phyloP scores from a whole-genome alignment of 2,113 vertebrate species.

The Poecile atricapillus region DNA sequence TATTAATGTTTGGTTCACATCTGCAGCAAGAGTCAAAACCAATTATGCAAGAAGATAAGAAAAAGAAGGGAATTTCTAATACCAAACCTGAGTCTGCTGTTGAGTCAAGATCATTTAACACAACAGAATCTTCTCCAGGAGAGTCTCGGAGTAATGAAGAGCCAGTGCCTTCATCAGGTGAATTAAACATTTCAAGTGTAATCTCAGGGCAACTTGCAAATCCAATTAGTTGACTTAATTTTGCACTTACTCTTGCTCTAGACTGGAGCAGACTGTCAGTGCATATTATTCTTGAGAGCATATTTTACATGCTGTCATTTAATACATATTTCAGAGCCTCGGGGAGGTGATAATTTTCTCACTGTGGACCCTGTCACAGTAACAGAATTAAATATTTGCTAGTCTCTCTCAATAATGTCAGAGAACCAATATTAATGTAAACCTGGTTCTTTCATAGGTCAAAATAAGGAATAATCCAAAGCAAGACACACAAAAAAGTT shows the following conservation, averaged over 20 bases:
- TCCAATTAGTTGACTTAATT: background rate
- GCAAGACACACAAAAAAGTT: background rate
- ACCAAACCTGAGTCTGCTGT: background rate
- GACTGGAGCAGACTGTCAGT: background rate
- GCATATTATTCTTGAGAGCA: background rate
- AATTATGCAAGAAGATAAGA: background rate
- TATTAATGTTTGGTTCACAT: conserved; percentile 1
- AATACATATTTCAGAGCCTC: background rate
- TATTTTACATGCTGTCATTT: background rate
- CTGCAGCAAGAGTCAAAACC: conserved; percentile 23
- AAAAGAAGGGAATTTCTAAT: background rate
- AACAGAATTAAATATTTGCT: background rate
- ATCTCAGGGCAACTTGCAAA: conserved; percentile 23
- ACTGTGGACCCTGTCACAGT: background rate
- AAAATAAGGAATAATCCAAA: background rate
- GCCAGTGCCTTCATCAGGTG: conserved; percentile 40
- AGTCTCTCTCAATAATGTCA: background rate
- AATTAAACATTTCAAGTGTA: background rate
- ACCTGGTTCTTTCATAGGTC: background rate
- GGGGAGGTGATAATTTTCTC: background rate
- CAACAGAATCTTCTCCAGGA: background rate
- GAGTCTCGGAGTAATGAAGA: background rate
- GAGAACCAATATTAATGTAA: background rate
- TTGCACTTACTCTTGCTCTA: background rate
- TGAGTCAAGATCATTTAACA: background rate